Percentiles rank a stretch among this genome's conserved stretches.
Conservation (phyloP, 1,140 invertebrate genomes). For the Drosophila elegans region DNA sequence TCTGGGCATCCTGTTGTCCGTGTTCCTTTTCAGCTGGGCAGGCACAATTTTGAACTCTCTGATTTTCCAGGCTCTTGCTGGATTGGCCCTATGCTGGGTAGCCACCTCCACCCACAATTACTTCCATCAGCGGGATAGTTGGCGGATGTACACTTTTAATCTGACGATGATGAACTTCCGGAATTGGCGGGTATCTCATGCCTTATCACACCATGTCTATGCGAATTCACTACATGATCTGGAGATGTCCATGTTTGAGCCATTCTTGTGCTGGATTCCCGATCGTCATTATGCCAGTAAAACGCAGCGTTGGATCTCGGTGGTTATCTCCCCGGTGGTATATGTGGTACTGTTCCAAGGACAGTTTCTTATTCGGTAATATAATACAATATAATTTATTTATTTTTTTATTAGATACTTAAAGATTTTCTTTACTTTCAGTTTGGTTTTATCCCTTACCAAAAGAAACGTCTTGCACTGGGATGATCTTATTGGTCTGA, state of each 20-base stretch:
- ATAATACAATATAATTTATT: not conserved
- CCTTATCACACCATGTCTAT: slow-evolving; percentile 92
- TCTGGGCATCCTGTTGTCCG: slow-evolving; percentile 83
- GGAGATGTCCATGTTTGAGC: slow-evolving; percentile 90
- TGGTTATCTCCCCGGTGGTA: slow-evolving; percentile 85
- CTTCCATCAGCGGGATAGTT: slow-evolving; percentile 91
- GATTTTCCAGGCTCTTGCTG: slow-evolving; percentile 85
- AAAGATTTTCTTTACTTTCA: slow-evolving; percentile 5
- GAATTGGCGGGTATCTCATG: slow-evolving; percentile 91
- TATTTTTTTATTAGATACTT: not conserved
- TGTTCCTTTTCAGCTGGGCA: slow-evolving; percentile 86
- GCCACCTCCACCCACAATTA: slow-evolving; percentile 91
- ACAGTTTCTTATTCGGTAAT: slow-evolving; percentile 86
- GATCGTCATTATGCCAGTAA: slow-evolving; percentile 83
- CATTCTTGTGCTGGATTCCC: slow-evolving; percentile 89
- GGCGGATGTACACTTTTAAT: slow-evolving; percentile 93
- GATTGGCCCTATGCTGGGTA: slow-evolving; percentile 86
- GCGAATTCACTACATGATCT: slow-evolving; percentile 92
- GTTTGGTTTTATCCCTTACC: slow-evolving; percentile 39
- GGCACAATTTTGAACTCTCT: slow-evolving; percentile 85
- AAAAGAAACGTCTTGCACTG: slow-evolving; percentile 63
- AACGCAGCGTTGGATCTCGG: slow-evolving; percentile 81
- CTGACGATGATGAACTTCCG: slow-evolving; percentile 87
- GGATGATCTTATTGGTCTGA: slow-evolving; percentile 85
- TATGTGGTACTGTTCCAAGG: slow-evolving; percentile 84